A percentile compares a stretch with the other conserved stretches of the same genome.
phyloP scores from a whole-genome alignment of 1,140 invertebrate genomes.

The Drosophila ambigua region DNA sequence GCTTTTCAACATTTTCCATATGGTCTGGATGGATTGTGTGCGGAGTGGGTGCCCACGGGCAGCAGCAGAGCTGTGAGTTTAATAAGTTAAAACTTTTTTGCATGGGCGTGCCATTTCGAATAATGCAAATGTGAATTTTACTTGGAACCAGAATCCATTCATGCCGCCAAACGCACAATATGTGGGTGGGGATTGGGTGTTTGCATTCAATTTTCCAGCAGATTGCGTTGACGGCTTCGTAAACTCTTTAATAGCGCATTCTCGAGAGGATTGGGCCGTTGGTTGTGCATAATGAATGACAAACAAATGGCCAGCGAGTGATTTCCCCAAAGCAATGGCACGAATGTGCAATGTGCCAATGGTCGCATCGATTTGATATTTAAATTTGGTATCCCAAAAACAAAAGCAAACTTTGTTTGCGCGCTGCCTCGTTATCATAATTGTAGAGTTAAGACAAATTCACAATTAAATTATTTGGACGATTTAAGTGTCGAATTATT shows the following conservation, averaged over 20 bases:
- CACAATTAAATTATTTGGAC: no score
- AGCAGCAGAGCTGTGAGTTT: neutral
- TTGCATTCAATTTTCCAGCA: slow-evolving; percentile 74
- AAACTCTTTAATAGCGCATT: slow-evolving; percentile 33
- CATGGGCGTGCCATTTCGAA: slow-evolving; percentile 53
- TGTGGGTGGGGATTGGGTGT: slow-evolving; percentile 19
- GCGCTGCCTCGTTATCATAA: no score
- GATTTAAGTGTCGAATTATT: no score
- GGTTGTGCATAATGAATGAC: slow-evolving; percentile 44
- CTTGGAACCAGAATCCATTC: slow-evolving; percentile 12
- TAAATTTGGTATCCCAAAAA: neutral
- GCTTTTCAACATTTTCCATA: neutral
- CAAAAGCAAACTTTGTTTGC: no score
- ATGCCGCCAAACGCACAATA: slow-evolving; percentile 38
- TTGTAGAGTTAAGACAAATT: no score
- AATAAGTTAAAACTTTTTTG: slow-evolving; percentile 45
- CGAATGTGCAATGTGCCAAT: slow-evolving; percentile 5
- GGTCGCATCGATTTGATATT: slow-evolving; percentile 5
- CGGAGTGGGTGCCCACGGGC: slow-evolving; percentile 8
- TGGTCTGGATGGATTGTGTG: neutral
- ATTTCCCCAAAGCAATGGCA: slow-evolving; percentile 9
- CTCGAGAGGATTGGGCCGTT: slow-evolving; percentile 24
- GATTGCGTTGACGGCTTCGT: slow-evolving; percentile 44
- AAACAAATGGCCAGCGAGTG: neutral
- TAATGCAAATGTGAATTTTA: slow-evolving; percentile 63